Percentiles rank a stretch among this genome's conserved stretches.
phyloP scores from a whole-genome alignment of 2,797 vertebrate species.

The Chelmon rostratus region DNA sequence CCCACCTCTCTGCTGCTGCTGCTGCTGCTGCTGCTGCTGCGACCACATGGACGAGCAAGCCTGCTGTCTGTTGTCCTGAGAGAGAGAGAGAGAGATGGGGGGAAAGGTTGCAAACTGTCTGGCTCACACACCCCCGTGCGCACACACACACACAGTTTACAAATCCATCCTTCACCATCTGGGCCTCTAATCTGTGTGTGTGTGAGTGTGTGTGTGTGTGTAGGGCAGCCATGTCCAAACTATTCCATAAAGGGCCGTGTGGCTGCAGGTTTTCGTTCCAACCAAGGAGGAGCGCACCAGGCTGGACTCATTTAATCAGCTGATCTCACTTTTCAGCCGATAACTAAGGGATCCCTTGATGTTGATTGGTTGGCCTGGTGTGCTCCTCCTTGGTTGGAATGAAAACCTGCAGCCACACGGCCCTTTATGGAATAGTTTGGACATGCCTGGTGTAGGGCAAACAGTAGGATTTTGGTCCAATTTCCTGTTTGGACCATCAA shows the following conservation, averaged over 20 bases:
- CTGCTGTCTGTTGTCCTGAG: constrained; percentile 30
- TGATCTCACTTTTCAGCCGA: no score
- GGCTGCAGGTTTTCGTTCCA: no score
- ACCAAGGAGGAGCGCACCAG: no score
- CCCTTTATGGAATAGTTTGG: no score
- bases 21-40: constrained; percentile 26
- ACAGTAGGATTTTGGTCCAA: constrained; percentile 38
- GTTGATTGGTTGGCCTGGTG: no score
- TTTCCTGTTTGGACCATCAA: constrained; percentile 26
- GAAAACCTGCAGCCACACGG: no score
- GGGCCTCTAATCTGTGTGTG: constrained; percentile 54
- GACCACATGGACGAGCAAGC: constrained; percentile 32
- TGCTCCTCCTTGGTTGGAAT: no score
- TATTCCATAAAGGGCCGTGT: no score
- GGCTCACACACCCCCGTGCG: constrained; percentile 11
- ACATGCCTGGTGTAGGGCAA: constrained; percentile 4
- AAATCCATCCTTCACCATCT: constrained; percentile 60
- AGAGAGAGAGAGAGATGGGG: constrained; percentile 15
- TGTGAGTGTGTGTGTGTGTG: constrained; percentile 15
- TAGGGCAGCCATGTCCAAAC: no score
- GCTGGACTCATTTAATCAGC: no score
- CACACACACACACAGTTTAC: constrained; percentile 31
- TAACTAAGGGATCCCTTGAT: no score
- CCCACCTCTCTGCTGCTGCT: constrained; percentile 33
- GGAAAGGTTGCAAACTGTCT: constrained; percentile 16